A percentile compares a stretch with the other conserved stretches of the same genome.
phyloP scores from a whole-genome alignment of 1,140 invertebrate species.

The Bombyx mandarina region DNA sequence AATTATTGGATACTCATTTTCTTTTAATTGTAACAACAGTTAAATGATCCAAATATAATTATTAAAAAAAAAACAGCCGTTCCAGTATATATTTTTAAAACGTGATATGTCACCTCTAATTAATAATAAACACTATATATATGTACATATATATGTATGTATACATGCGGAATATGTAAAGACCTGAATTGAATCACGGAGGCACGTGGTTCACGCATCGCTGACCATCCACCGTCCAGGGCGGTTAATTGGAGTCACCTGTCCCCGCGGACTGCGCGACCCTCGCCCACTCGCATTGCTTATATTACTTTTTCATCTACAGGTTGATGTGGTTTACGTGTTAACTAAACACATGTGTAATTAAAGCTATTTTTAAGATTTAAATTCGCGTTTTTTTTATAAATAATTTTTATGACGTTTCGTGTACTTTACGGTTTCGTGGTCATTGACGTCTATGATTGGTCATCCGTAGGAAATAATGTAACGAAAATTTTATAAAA shows the following conservation, averaged over 20 bases:
- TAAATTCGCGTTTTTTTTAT: neutral
- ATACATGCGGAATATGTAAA: neutral
- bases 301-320: conserved; percentile 12
- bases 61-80: no score
- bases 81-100: no score
- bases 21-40: no score
- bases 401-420: neutral
- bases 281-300: conserved; percentile 24
- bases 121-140: no score
- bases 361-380: neutral
- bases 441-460: no score
- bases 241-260: conserved; percentile 67
- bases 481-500: no score
- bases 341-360: neutral
- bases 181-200: conserved; percentile 28
- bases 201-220: conserved; percentile 39
- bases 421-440: neutral
- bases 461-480: no score
- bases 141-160: no score
- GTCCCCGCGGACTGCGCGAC: conserved; percentile 42
- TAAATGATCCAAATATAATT: no score
- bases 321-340: conserved; percentile 18
- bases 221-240: conserved; percentile 20
- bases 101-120: no score
- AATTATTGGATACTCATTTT: no score